A percentile compares a stretch with the other conserved stretches of the same genome.
Evolutionary conservation across 1,140 invertebrate species (phyloP).

Genomic region (Subanguina moxae): DNA sequence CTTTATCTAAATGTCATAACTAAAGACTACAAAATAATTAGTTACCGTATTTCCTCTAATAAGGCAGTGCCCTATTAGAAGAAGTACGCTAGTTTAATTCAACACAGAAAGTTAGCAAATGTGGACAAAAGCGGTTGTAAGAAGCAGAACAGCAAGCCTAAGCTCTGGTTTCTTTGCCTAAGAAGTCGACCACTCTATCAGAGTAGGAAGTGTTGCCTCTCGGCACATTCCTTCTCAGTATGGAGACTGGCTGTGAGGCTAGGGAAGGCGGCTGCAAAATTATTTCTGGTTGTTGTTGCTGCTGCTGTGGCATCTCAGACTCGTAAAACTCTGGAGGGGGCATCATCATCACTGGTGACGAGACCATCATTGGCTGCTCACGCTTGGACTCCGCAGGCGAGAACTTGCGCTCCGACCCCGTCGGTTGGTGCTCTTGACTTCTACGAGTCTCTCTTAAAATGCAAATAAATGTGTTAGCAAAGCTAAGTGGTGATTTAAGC

Average conservation of each 20-base stretch:
- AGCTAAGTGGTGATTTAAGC: no score
- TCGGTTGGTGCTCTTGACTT: neutral
- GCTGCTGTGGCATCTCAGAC: neutral
- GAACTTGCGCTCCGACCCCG: neutral
- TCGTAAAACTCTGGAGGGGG: neutral
- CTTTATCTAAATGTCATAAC: no score
- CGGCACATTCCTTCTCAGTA: neutral
- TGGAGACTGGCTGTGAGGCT: slow-evolving; percentile 5
- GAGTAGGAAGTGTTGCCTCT: neutral
- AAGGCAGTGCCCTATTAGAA: no score
- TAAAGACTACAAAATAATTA: no score
- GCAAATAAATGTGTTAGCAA: neutral
- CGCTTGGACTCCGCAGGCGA: neutral
- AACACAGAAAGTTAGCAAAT: no score
- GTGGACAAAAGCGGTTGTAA: neutral
- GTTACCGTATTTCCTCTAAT: no score
- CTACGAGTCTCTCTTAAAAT: neutral
- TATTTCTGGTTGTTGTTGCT: neutral
- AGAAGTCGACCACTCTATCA: neutral
- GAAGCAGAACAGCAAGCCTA: neutral
- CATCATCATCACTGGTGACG: neutral
- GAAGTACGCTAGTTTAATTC: no score
- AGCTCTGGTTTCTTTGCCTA: slow-evolving; percentile 8
- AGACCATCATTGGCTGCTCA: neutral
- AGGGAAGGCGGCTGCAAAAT: neutral